Conservation (phyloP, 2,888 invertebrate genomes). For the Heteropelma amictum region DNA sequence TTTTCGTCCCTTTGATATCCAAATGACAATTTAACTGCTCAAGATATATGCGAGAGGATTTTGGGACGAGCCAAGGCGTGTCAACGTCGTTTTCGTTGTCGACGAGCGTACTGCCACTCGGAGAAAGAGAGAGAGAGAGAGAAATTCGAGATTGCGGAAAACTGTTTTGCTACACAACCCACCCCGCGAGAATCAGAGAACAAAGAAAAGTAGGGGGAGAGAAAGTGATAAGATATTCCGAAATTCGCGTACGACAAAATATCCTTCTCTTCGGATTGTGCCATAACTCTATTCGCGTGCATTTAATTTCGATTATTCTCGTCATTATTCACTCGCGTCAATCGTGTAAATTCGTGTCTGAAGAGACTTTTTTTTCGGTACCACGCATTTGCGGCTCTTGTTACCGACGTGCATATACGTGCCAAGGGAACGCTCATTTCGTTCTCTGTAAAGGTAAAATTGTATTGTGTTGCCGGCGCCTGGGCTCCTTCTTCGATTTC, state of each 20-base stretch:
- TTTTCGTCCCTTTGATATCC: constrained; percentile 77
- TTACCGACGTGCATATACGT: constrained; percentile 12
- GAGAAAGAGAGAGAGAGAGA: constrained; percentile 1
- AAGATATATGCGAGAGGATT: constrained; percentile 59
- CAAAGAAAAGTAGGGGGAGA: constrained; percentile 36
- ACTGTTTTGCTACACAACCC: constrained; percentile 34
- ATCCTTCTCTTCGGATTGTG: neutral
- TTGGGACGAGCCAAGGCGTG: constrained; percentile 37
- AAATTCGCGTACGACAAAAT: constrained; percentile 2
- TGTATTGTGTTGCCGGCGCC: constrained; percentile 55
- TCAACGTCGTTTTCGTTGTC: constrained; percentile 38
- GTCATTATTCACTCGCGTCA: constrained; percentile 2
- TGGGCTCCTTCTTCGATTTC: constrained; percentile 50
- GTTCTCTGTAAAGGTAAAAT: constrained; percentile 29
- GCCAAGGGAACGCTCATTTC: neutral
- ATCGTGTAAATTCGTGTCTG: neutral
- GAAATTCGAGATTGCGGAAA: too few species aligned
- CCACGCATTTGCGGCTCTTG: constrained; percentile 23
- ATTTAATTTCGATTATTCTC: constrained; percentile 21
- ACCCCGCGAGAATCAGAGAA: constrained; percentile 36
- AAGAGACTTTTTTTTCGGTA: neutral
- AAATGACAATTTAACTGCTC: constrained; percentile 78
- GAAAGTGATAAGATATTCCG: constrained; percentile 2
- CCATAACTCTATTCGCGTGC: constrained; percentile 25
- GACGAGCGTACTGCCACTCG: constrained; percentile 26